Evolutionary conservation across 2,113 vertebrate genomes (phyloP).

Genomic region (Microtus richardsoni): DNA sequence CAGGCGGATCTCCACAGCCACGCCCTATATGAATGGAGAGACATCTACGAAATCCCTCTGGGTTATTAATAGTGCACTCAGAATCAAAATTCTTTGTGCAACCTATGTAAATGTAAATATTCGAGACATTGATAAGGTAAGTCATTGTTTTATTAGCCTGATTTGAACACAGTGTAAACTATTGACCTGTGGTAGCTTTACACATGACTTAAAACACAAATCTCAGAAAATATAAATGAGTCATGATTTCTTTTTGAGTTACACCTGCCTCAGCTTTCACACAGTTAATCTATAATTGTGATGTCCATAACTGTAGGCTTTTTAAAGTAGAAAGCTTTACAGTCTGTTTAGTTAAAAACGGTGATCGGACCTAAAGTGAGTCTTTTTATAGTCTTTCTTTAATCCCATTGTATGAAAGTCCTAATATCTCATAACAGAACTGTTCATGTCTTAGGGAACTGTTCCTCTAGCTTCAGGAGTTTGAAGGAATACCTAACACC

Average conservation of each 20-base stretch:
- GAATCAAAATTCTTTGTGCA: slow-evolving; percentile 97
- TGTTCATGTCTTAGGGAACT: slow-evolving; percentile 11
- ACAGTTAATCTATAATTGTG: neutral
- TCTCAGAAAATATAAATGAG: slow-evolving; percentile 7
- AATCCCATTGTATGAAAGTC: slow-evolving; percentile 43
- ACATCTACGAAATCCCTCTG: slow-evolving; percentile 95
- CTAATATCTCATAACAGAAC: slow-evolving; percentile 32
- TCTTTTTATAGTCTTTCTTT: slow-evolving; percentile 53
- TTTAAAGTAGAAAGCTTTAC: slow-evolving; percentile 51
- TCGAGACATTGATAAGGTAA: slow-evolving; percentile 98
- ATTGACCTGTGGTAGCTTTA: slow-evolving; percentile 5
- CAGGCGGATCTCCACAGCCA: slow-evolving; percentile 97
- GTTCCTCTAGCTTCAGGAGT: neutral
- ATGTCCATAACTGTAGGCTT: neutral
- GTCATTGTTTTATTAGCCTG: slow-evolving; percentile 23
- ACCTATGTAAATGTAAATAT: slow-evolving; percentile 99
- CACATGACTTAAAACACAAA: slow-evolving; percentile 8
- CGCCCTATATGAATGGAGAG: slow-evolving; percentile 98
- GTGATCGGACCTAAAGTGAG: neutral
- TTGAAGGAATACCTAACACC: slow-evolving; percentile 17
- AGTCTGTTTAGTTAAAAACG: slow-evolving; percentile 48
- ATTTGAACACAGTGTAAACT: neutral
- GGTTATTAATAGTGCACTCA: slow-evolving; percentile 93
- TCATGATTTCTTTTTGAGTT: slow-evolving; percentile 2
- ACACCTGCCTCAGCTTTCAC: neutral